Evolutionary conservation across 2,113 vertebrate genomes (phyloP).

Genomic region (Leptobrachium leishanense): DNA sequence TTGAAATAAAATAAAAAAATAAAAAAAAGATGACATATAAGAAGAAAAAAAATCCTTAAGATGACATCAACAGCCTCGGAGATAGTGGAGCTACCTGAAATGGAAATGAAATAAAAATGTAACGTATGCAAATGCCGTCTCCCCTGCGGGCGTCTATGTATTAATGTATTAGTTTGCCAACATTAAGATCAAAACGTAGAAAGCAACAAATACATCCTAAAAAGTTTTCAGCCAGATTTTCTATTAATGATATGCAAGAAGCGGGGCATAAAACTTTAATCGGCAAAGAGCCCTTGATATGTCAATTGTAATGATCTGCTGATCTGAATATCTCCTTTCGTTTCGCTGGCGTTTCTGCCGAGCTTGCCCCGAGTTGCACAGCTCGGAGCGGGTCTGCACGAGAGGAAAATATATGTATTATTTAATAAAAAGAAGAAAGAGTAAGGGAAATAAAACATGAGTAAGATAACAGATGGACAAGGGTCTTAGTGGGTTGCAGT

Average conservation of each 20-base stretch:
- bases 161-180: slow-evolving; percentile 84
- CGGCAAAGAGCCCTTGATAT: slow-evolving; percentile 82
- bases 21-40: slow-evolving; percentile 53
- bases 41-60: slow-evolving; percentile 18
- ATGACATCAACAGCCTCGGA: slow-evolving; percentile 67
- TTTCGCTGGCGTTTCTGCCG: slow-evolving; percentile 84
- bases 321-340: slow-evolving; percentile 88
- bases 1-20: slow-evolving; percentile 37
- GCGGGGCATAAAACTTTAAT: slow-evolving; percentile 95
- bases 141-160: slow-evolving; percentile 68
- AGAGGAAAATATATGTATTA: neutral
- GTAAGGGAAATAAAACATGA: slow-evolving; percentile 62
- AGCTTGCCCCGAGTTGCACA: slow-evolving; percentile 91
- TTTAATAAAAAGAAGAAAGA: neutral
- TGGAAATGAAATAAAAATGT: slow-evolving; percentile 73
- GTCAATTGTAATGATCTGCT: slow-evolving; percentile 94
- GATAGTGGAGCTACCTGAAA: slow-evolving; percentile 72
- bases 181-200: slow-evolving; percentile 81
- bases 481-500: slow-evolving; percentile 79
- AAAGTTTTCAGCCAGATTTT: slow-evolving; percentile 91
- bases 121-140: slow-evolving; percentile 78
- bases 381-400: slow-evolving; percentile 85
- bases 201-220: slow-evolving; percentile 84
- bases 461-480: slow-evolving; percentile 90
- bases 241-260: slow-evolving; percentile 97